phyloP scores from a whole-genome alignment of 1,140 invertebrate species.

The Helicoverpa armigera region DNA sequence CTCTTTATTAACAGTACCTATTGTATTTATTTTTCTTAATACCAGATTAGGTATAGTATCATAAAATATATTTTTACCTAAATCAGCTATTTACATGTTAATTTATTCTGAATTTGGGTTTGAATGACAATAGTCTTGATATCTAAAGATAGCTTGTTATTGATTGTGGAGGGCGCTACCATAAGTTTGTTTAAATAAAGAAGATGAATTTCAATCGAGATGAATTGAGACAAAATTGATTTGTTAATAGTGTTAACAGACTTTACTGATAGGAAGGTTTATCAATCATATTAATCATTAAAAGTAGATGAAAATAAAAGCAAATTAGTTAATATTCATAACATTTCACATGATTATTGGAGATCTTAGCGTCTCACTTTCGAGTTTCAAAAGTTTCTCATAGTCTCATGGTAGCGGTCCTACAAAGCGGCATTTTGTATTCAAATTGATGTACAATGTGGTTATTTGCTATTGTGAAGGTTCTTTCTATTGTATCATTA shows the following conservation, averaged over 20 bases:
- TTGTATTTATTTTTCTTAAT: conserved; percentile 25
- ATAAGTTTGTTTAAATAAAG: not conserved
- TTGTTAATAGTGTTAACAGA: too few relatives aligned
- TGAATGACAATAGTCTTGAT: conserved; percentile 22
- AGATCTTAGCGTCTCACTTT: not conserved
- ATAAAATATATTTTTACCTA: conserved; percentile 43
- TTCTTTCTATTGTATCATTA: conserved; percentile 42
- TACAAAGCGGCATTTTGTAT: conserved; percentile 33
- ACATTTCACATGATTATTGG: not conserved
- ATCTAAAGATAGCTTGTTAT: conserved; percentile 33
- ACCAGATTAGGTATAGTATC: conserved; percentile 19
- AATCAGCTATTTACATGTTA: conserved; percentile 29
- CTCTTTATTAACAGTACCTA: conserved; percentile 18
- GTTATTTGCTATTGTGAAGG: conserved; percentile 46
- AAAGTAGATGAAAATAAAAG: too few relatives aligned
- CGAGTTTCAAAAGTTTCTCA: not conserved
- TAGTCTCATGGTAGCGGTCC: conserved; percentile 2
- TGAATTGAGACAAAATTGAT: too few relatives aligned
- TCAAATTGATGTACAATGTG: conserved; percentile 44
- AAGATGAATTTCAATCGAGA: not conserved
- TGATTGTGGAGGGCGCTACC: not conserved
- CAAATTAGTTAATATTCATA: too few relatives aligned
- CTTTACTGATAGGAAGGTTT: too few relatives aligned
- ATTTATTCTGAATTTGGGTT: conserved; percentile 21
- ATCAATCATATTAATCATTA: too few relatives aligned